A percentile compares a stretch with the other conserved stretches of the same genome.
phyloP scores from a whole-genome alignment of 2,797 vertebrate species.

The Peromyscus aztecus region DNA sequence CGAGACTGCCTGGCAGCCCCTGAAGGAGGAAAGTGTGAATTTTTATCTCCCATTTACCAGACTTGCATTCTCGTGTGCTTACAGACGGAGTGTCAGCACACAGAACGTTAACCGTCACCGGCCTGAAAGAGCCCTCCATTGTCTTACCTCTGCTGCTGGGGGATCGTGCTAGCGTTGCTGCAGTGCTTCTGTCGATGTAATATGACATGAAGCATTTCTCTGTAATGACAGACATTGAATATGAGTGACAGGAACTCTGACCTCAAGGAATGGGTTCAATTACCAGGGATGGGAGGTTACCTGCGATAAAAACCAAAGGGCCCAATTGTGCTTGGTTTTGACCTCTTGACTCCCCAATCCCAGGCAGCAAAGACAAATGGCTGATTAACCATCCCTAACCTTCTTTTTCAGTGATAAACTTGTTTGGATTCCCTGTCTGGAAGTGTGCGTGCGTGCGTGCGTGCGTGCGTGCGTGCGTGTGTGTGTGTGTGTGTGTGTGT shows the following conservation, averaged over 20 bases:
- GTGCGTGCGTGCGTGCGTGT: too few species aligned
- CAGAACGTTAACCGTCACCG: conserved; percentile 87
- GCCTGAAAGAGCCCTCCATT: conserved; percentile 85
- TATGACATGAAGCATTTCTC: conserved; percentile 90
- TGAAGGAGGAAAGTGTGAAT: conserved; percentile 84
- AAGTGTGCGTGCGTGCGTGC: too few species aligned
- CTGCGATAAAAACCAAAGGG: conserved; percentile 89
- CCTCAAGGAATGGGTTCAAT: conserved; percentile 89
- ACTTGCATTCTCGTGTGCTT: conserved; percentile 82
- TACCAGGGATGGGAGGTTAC: conserved; percentile 88
- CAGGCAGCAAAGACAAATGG: conserved; percentile 87
- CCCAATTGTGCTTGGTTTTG: conserved; percentile 87
- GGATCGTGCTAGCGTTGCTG: conserved; percentile 85
- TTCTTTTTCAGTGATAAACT: conserved; percentile 87
- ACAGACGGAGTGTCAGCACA: conserved; percentile 85
- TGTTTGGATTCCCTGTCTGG: conserved; percentile 87
- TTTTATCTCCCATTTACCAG: conserved; percentile 85
- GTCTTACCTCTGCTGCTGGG: conserved; percentile 82
- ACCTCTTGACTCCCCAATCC: conserved; percentile 87
- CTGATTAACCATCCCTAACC: conserved; percentile 86
- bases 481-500: too few species aligned
- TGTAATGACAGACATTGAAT: conserved; percentile 89
- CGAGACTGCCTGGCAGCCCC: conserved; percentile 80
- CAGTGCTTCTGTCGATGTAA: conserved; percentile 87
- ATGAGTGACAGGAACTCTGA: conserved; percentile 91